Conservation (phyloP, 2,888 invertebrate species). For the Catocala fraxini region DNA sequence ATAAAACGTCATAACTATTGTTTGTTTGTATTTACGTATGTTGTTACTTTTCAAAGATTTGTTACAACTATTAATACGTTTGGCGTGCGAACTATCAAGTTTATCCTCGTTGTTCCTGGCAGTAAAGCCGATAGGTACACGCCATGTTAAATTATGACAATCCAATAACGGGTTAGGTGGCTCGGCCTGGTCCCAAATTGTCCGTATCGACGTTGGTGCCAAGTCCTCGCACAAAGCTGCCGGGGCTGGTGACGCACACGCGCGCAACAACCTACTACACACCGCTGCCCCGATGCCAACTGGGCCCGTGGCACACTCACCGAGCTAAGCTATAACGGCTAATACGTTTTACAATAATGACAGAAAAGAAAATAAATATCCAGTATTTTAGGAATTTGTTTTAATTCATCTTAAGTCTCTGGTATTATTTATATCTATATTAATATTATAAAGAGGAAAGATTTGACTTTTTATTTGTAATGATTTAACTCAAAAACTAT, state of each 20-base stretch:
- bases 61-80: slow-evolving; percentile 58
- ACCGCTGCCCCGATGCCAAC: slow-evolving; percentile 43
- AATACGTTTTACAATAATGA: too few relatives aligned
- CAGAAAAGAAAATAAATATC: too few relatives aligned
- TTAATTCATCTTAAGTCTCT: too few relatives aligned
- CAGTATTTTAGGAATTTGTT: too few relatives aligned
- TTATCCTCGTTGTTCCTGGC: slow-evolving; percentile 67
- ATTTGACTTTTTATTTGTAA: too few relatives aligned
- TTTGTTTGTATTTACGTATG: slow-evolving; percentile 5
- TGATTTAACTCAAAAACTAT: too few relatives aligned
- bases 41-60: slow-evolving; percentile 22
- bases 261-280: slow-evolving; percentile 34
- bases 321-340: slow-evolving; percentile 22
- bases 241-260: slow-evolving; percentile 49
- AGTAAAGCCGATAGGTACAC: slow-evolving; percentile 73
- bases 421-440: too few relatives aligned
- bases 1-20: neutral
- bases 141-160: slow-evolving; percentile 83
- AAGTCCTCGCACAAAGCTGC: slow-evolving; percentile 70
- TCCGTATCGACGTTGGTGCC: slow-evolving; percentile 76
- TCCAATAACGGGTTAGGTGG: slow-evolving; percentile 82
- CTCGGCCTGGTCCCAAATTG: slow-evolving; percentile 81
- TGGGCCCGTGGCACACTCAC: slow-evolving; percentile 26
- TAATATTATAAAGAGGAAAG: too few relatives aligned
- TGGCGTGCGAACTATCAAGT: slow-evolving; percentile 65